These are phyloP conservation scores for Sebastes variabilis DNA, from an alignment of 2,797 vertebrate species.

Conservation along the genomic window DNA sequence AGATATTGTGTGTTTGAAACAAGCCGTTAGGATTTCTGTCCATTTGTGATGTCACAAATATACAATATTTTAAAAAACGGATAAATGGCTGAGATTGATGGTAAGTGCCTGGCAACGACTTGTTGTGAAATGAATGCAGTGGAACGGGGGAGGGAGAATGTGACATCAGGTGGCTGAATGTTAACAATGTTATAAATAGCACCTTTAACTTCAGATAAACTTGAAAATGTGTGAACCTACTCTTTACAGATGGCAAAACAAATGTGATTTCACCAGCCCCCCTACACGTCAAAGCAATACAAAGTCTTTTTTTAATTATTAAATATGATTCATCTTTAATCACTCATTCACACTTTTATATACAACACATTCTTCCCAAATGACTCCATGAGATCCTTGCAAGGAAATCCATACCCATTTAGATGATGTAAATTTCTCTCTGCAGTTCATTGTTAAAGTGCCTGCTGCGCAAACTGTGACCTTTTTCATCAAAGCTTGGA, in stretches of 20 bases:
- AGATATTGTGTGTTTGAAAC: no score
- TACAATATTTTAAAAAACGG: no score
- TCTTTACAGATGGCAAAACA: not conserved
- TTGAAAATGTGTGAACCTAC: not conserved
- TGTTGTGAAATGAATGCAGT: no score
- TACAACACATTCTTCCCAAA: constrained; percentile 9
- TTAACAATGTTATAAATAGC: no score
- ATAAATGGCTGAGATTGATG: no score
- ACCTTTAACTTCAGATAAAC: not conserved
- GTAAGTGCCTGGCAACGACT: no score
- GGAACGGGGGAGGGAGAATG: no score
- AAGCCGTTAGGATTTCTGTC: no score
- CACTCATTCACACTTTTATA: constrained; percentile 15
- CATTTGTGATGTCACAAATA: no score
- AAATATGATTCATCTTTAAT: constrained; percentile 21
- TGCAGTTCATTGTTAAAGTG: not conserved
- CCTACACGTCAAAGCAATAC: not conserved
- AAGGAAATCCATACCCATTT: not conserved
- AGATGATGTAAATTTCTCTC: not conserved
- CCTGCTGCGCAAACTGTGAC: not conserved
- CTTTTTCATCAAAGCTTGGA: not conserved
- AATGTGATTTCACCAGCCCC: not conserved
- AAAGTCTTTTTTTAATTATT: not conserved
- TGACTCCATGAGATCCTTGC: not conserved
- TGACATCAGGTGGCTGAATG: no score